phyloP scores from a whole-genome alignment of 2,797 vertebrate species.

The Cynopterus sphinx region DNA sequence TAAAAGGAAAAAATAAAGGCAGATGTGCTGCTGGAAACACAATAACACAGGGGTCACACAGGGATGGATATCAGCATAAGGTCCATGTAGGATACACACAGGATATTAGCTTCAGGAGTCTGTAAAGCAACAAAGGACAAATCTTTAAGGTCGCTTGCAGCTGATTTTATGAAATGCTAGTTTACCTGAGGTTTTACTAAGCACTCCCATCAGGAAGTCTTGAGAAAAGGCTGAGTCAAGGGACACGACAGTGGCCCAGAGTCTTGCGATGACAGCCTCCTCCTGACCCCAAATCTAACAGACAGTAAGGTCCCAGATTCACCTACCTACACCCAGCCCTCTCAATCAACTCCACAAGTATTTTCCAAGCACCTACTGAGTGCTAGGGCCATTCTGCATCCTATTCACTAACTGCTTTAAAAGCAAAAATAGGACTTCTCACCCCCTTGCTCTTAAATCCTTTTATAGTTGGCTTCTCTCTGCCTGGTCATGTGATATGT shows the following conservation, averaged over 20 bases:
- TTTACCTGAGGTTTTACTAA: not conserved
- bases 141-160: not conserved
- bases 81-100: not conserved
- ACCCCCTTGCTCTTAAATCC: not conserved
- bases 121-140: too few relatives aligned
- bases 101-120: too few relatives aligned
- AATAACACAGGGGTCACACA: rapidly evolving
- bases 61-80: rapidly evolving
- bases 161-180: not conserved
- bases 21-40: rapidly evolving
- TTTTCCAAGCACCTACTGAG: not conserved
- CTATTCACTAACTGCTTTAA: not conserved
- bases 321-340: not conserved
- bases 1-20: not conserved
- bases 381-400: too few relatives aligned
- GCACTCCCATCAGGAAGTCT: not conserved
- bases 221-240: not conserved
- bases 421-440: not conserved
- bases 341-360: not conserved
- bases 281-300: rapidly evolving
- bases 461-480: not conserved
- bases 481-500: rapidly evolving
- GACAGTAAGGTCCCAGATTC: not conserved
- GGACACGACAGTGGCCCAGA: not conserved
- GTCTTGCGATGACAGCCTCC: not conserved